These are phyloP conservation scores for Gavialis gangeticus DNA, from an alignment of 2,113 vertebrate genomes.

Conservation along the genomic window DNA sequence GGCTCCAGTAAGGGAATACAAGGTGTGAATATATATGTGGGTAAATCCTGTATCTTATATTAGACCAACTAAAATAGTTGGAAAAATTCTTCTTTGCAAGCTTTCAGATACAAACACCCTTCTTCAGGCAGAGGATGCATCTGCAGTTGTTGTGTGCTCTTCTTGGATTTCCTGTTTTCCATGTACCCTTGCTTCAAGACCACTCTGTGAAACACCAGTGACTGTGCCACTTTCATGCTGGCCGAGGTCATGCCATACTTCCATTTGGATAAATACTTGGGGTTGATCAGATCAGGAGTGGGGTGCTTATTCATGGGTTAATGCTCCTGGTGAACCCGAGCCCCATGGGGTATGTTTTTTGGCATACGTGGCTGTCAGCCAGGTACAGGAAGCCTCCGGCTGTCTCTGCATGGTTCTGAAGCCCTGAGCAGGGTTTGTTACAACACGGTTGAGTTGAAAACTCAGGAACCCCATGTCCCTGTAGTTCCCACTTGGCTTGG, in stretches of 20 bases:
- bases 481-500: not conserved
- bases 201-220: not conserved
- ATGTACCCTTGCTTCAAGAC: not conserved
- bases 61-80: too few species aligned
- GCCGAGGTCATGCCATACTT: not conserved
- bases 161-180: not conserved
- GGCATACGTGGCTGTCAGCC: not conserved
- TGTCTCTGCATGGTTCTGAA: not conserved
- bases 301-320: not conserved
- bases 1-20: not conserved
- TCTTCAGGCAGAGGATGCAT: too few species aligned
- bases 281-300: not conserved
- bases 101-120: too few species aligned
- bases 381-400: not conserved
- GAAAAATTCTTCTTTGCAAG: too few species aligned
- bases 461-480: not conserved
- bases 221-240: not conserved
- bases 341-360: not conserved
- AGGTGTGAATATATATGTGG: too few species aligned
- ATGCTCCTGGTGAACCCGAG: constrained; percentile 26
- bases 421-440: not conserved
- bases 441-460: not conserved
- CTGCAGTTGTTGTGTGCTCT: too few species aligned
- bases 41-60: too few species aligned
- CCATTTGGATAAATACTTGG: not conserved